Evolutionary conservation across 2,888 invertebrate genomes (phyloP).

Genomic region (Dimorphilus gyrociliatus): DNA sequence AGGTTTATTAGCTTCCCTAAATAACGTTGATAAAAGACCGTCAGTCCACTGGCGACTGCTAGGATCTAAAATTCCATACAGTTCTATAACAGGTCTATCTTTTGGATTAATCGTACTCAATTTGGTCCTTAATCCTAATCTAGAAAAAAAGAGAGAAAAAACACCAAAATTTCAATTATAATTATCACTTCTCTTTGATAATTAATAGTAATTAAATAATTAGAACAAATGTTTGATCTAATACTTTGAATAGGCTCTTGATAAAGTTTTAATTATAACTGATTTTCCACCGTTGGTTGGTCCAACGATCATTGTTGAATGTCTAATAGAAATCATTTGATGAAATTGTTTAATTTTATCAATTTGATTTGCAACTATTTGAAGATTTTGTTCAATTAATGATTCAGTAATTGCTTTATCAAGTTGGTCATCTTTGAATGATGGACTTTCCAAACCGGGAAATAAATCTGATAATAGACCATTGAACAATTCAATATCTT

Average conservation of each 20-base stretch:
- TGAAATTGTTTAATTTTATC: conserved; percentile 9
- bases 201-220: conserved; percentile 4
- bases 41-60: conserved; percentile 8
- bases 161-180: background rate
- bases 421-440: conserved; percentile 4
- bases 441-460: conserved; percentile 6
- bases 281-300: conserved; percentile 9
- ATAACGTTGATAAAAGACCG: conserved; percentile 7
- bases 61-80: conserved; percentile 8
- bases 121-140: conserved; percentile 6
- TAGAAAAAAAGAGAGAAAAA: too few species aligned
- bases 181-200: too few species aligned
- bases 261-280: conserved; percentile 6
- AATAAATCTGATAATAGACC: conserved; percentile 7
- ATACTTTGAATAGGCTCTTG: conserved; percentile 6
- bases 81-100: conserved; percentile 7
- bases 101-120: conserved; percentile 7
- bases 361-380: conserved; percentile 1
- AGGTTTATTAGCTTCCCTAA: conserved; percentile 6
- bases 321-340: conserved; percentile 7
- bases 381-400: conserved; percentile 3
- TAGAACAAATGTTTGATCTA: conserved; percentile 3
- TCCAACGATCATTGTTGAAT: conserved; percentile 8
- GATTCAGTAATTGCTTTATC: conserved; percentile 2
- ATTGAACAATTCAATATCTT: conserved; percentile 8